Evolutionary conservation across 2,113 vertebrate genomes (phyloP), one percentile per base, ranked within the genome.

Genomic region (Cepphus grylle): DNA sequence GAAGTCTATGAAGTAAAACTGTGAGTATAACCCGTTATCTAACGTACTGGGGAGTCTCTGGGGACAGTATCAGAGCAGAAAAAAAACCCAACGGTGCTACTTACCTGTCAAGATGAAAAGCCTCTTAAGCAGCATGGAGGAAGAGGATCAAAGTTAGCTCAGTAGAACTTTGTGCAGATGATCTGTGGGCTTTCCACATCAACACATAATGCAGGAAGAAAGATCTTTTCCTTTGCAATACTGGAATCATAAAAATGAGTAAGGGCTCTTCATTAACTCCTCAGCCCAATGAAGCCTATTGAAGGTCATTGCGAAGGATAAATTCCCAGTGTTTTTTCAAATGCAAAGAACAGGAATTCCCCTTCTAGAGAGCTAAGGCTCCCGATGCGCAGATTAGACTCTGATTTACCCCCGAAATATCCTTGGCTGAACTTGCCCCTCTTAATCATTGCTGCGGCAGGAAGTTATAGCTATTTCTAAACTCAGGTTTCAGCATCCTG

Each of bases 11-110:
- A 97, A 2, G 94, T 97, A 26, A 86, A 90, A 84, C 12, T 45
- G 96, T 97, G 50, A 97, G 96, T 97, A 97, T 81, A 53, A 88
- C 17, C 29, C 26, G 86, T 86, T 77, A 19, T 49, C 15, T 88
- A 42, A 49, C 2, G 0, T 47, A 20, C 1, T 67, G 47, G 19
- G 55, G 56, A 49, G n/a, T 58, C 61, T 47, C 26, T 53, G 65
- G 56, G 69, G 32, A 7, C 49, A 40, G 26, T 59, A 29, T 50
- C 27, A n/a, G 36, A 73, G 63, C n/a, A 79, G 45, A 19, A 47
- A 43, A 43, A 21, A 43, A 45, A 6, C 15, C 5, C 50, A 58
- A n/a, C 0, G 4, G 19, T 63, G 38, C 20, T 63, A 9, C 30
- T 67, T 52, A 42, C 40, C 36, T 79, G 40, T 38, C 38, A 43